Evolutionary conservation across 2,797 vertebrate genomes (phyloP).

Genomic region (Carduelis carduelis): DNA sequence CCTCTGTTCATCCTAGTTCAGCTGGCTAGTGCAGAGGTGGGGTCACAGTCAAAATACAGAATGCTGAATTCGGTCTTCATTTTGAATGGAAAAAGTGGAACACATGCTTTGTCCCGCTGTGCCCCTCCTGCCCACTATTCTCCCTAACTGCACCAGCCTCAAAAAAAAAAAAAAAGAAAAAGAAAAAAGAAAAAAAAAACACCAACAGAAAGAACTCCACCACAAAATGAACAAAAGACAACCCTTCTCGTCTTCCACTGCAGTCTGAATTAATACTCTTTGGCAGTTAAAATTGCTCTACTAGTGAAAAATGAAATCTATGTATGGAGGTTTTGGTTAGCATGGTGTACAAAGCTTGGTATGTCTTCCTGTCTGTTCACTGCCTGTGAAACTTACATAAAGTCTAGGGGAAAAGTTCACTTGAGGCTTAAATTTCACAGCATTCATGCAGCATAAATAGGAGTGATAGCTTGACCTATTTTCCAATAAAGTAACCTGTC

Average conservation of each 20-base stretch:
- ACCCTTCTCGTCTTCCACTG: not conserved
- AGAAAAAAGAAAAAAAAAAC: not conserved
- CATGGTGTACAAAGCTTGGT: not conserved
- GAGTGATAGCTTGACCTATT: not conserved
- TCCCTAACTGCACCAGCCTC: rapidly evolving
- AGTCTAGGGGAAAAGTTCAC: not conserved
- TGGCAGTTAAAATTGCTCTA: not conserved
- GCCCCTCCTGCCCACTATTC: no score
- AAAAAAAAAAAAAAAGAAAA: not conserved
- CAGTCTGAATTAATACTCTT: not conserved
- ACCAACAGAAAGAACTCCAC: no score
- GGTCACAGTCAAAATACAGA: not conserved
- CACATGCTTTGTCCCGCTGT: not conserved
- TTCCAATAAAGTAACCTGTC: not conserved
- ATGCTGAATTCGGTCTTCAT: not conserved
- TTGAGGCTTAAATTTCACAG: not conserved
- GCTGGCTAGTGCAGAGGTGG: not conserved
- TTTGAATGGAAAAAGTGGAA: not conserved
- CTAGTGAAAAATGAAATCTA: not conserved
- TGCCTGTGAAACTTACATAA: not conserved
- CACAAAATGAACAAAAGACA: not conserved
- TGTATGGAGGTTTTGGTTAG: not conserved
- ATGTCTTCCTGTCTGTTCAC: not conserved
- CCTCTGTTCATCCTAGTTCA: not conserved
- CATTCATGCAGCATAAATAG: not conserved